Evolutionary conservation across 2,113 vertebrate genomes (phyloP).

Genomic region (Pan paniscus): DNA sequence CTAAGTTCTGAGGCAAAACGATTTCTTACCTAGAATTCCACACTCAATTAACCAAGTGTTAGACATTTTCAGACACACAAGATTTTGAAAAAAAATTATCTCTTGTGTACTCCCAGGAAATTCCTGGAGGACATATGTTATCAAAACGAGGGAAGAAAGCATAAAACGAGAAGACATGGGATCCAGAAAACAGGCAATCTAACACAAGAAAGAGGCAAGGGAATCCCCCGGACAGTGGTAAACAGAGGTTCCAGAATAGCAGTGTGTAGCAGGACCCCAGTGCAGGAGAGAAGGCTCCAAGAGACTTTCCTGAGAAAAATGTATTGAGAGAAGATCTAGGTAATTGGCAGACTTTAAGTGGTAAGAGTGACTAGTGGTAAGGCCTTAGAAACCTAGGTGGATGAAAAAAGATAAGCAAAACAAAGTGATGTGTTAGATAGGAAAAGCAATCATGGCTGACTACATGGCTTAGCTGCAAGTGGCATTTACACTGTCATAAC

Average conservation of each 20-base stretch:
- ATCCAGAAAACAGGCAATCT: neutral
- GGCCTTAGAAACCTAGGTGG: neutral
- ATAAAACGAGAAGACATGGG: neutral
- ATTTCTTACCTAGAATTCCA: neutral
- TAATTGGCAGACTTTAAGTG: neutral
- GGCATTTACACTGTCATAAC: no score
- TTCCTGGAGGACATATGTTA: neutral
- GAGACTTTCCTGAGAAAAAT: neutral
- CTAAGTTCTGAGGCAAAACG: neutral
- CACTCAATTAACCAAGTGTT: neutral
- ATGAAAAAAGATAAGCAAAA: neutral
- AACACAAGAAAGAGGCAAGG: neutral
- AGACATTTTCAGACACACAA: neutral
- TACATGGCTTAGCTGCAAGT: neutral
- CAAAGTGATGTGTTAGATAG: neutral
- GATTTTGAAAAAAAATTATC: neutral
- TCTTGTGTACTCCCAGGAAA: neutral
- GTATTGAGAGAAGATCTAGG: neutral
- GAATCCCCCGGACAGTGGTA: neutral
- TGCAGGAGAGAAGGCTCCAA: neutral
- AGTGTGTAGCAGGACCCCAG: neutral
- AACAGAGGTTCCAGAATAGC: neutral
- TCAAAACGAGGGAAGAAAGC: neutral
- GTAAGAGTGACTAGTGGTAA: neutral
- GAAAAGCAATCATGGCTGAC: neutral